Conservation (phyloP, 2,113 vertebrate genomes). For the Sturnira hondurensis region DNA sequence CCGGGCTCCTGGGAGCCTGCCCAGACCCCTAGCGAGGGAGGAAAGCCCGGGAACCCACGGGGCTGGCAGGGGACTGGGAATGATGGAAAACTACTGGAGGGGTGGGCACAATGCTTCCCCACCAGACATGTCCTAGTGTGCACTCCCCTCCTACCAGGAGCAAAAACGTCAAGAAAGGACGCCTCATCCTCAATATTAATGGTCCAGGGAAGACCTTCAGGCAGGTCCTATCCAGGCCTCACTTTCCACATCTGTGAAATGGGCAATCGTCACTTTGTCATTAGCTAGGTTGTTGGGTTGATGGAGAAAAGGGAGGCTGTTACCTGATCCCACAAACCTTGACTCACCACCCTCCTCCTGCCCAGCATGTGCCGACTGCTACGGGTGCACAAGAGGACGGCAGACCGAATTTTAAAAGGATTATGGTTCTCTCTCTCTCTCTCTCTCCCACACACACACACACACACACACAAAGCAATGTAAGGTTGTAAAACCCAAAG, state of each 20-base stretch:
- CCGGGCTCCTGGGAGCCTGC: constrained; percentile 10
- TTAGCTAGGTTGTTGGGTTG: not conserved
- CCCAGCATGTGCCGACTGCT: too few relatives aligned
- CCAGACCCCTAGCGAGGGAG: not conserved
- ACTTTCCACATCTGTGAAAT: not conserved
- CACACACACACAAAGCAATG: not conserved
- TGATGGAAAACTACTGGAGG: not conserved
- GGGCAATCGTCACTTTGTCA: not conserved
- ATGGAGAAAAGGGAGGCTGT: not conserved
- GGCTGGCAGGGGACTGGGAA: not conserved
- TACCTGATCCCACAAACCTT: not conserved
- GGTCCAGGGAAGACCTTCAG: not conserved
- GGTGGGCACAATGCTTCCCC: not conserved
- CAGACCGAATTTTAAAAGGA: not conserved
- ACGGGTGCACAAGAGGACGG: too few relatives aligned
- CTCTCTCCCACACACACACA: too few relatives aligned
- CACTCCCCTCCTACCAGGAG: not conserved
- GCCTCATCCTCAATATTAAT: not conserved
- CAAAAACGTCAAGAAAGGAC: not conserved
- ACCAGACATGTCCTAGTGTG: not conserved
- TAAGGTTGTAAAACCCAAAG: constrained; percentile 25
- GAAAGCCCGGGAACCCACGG: not conserved
- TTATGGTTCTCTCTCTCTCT: not conserved
- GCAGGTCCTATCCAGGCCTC: not conserved
- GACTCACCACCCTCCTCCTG: not conserved